These are phyloP conservation scores for Benitochromis conjunctus DNA, from an alignment of 2,113 vertebrate species.

Conservation along the genomic window DNA sequence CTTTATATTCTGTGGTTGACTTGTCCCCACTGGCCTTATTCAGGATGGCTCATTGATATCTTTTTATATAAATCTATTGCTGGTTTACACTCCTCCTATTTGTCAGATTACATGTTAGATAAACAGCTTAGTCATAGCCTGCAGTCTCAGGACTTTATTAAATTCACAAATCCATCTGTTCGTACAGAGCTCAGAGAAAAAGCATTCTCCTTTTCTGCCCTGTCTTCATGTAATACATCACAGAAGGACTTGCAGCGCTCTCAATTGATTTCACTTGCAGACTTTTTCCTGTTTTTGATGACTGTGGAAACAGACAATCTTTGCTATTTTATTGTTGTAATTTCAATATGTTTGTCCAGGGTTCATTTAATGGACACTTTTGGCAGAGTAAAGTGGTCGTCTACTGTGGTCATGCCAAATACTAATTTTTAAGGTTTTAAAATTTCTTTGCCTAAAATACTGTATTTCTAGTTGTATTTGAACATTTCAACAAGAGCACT, in stretches of 20 bases:
- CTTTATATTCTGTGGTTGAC: accelerated
- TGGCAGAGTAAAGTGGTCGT: too few relatives aligned
- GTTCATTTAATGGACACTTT: too few relatives aligned
- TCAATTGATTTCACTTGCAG: not conserved
- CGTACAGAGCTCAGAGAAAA: not conserved
- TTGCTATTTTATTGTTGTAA: too few relatives aligned
- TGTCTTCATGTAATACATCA: not conserved
- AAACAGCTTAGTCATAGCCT: not conserved
- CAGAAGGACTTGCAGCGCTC: not conserved
- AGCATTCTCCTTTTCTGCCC: not conserved
- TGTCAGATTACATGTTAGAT: not conserved
- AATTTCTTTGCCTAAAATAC: not conserved
- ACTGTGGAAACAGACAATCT: too few relatives aligned
- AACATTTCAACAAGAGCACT: not conserved
- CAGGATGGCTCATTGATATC: not conserved
- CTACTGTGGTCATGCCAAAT: not conserved
- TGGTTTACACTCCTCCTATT: not conserved
- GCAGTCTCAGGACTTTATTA: not conserved
- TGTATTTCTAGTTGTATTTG: not conserved
- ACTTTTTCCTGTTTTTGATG: not conserved
- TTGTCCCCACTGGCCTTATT: not conserved
- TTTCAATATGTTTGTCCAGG: too few relatives aligned
- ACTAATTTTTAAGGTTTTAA: not conserved
- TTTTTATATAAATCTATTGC: not conserved
- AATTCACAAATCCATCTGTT: not conserved